phyloP scores from a whole-genome alignment of 1,140 invertebrate species.

The Coboldia fuscipes region DNA sequence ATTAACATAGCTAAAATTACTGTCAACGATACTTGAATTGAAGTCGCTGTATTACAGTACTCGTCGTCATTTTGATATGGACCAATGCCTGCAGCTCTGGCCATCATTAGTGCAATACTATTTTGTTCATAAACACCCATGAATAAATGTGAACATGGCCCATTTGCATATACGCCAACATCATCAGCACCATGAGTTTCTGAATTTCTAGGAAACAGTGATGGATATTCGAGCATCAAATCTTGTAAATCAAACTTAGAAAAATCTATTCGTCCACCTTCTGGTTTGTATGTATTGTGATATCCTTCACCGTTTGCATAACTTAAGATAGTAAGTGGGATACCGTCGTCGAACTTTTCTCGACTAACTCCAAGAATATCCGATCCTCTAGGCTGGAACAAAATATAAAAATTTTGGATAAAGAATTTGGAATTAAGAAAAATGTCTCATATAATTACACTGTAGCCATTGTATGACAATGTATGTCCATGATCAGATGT shows the following conservation, averaged over 20 bases:
- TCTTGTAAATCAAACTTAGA: slow-evolving; percentile 2
- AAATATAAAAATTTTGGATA: neutral
- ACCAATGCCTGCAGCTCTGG: slow-evolving; percentile 40
- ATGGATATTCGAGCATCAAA: slow-evolving; percentile 14
- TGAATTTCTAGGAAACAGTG: slow-evolving; percentile 17
- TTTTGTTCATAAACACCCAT: slow-evolving; percentile 45
- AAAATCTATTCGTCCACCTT: neutral
- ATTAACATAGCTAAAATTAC: too few relatives aligned
- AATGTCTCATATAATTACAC: neutral
- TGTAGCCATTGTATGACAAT: slow-evolving; percentile 34
- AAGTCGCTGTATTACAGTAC: too few relatives aligned
- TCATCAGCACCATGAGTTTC: slow-evolving; percentile 33
- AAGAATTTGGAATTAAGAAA: neutral
- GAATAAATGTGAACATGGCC: slow-evolving; percentile 44
- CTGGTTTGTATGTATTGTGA: slow-evolving; percentile 3
- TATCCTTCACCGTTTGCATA: slow-evolving; percentile 51
- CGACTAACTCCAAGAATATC: neutral
- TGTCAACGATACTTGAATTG: too few relatives aligned
- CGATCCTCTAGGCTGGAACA: neutral
- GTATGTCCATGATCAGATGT: slow-evolving; percentile 45
- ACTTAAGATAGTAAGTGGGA: slow-evolving; percentile 44
- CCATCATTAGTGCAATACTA: slow-evolving; percentile 43
- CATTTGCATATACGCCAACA: slow-evolving; percentile 25
- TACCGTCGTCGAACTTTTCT: slow-evolving; percentile 28
- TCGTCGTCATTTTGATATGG: too few relatives aligned